Percentiles rank a stretch among this genome's conserved stretches.
Conservation (phyloP, 2,888 invertebrate species). For the Chloroclystis v-ata region DNA sequence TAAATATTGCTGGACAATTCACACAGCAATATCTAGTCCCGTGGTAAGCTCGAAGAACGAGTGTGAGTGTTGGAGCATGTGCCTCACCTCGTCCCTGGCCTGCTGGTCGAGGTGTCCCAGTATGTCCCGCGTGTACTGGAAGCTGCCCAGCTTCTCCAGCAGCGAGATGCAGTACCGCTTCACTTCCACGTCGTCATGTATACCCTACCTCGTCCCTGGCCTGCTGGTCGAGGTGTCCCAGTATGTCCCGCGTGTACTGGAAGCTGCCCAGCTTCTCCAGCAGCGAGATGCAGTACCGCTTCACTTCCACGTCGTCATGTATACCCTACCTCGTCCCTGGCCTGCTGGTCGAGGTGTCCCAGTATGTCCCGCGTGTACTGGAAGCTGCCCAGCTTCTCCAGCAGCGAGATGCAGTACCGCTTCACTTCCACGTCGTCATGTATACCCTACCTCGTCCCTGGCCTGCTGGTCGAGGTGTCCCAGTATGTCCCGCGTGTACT, state of each 20-base stretch:
- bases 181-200: too few relatives aligned
- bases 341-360: slow-evolving; percentile 83
- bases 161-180: too few relatives aligned
- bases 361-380: slow-evolving; percentile 89
- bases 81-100: too few relatives aligned
- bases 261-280: slow-evolving; percentile 94
- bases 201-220: slow-evolving; percentile 84
- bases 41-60: too few relatives aligned
- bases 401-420: slow-evolving; percentile 90
- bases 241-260: slow-evolving; percentile 87
- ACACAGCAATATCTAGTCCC: too few relatives aligned
- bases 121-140: too few relatives aligned
- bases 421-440: too few relatives aligned
- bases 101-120: too few relatives aligned
- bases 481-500: slow-evolving; percentile 88
- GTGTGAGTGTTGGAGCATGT: too few relatives aligned
- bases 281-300: slow-evolving; percentile 92
- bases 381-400: slow-evolving; percentile 94
- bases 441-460: slow-evolving; percentile 81
- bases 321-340: slow-evolving; percentile 82
- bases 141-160: too few relatives aligned
- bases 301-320: too few relatives aligned
- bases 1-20: too few relatives aligned
- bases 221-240: slow-evolving; percentile 84
- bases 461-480: slow-evolving; percentile 85